These are phyloP conservation scores for Magallana angulata DNA, from an alignment of 1,140 invertebrate genomes.

Conservation along the genomic window DNA sequence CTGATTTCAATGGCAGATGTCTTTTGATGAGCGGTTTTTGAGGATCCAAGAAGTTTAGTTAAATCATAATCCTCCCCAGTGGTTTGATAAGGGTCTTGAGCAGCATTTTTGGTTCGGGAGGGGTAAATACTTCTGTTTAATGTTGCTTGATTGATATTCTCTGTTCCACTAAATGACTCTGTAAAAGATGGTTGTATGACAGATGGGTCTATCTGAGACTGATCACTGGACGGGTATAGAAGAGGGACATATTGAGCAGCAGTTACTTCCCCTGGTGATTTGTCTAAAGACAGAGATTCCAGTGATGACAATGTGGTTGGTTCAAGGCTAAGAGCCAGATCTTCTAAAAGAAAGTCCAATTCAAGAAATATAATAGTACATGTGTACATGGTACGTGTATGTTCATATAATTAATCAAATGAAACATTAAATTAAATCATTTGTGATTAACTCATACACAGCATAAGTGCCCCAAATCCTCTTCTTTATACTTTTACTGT, in stretches of 20 bases:
- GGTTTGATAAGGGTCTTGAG: not conserved
- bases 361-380: no score
- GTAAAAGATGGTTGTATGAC: slow-evolving; percentile 7
- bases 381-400: no score
- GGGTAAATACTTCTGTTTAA: slow-evolving; percentile 13
- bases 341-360: not conserved
- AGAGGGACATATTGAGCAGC: not conserved
- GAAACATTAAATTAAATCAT: no score
- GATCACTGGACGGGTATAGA: not conserved
- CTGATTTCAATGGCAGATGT: not conserved
- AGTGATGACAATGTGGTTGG: not conserved
- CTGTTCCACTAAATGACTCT: not conserved
- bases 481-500: no score
- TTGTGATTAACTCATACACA: no score
- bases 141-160: not conserved
- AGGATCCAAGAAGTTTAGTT: not conserved
- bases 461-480: no score
- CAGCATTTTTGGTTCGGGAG: not conserved
- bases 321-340: not conserved
- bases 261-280: not conserved
- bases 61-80: not conserved
- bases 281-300: slow-evolving; percentile 2
- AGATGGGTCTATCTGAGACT: not conserved
- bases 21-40: not conserved
- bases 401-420: no score